These are phyloP conservation scores for Epizoanthus rinbou DNA, from an alignment of 92 coral and sea anemone genomes.

Conservation along the genomic window DNA sequence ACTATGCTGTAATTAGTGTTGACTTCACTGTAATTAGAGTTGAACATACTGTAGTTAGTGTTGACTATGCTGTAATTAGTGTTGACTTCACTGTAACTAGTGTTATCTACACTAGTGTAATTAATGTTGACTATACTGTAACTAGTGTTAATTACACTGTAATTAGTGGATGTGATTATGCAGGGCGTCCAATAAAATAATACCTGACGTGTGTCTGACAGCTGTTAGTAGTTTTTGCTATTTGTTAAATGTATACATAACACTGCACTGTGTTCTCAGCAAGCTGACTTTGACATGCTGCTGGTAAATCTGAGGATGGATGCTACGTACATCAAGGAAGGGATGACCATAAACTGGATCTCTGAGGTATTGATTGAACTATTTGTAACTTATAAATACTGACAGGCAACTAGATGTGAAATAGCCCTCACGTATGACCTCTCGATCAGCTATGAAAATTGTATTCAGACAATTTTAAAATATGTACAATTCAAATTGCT, in stretches of 20 bases:
- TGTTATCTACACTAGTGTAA: neutral
- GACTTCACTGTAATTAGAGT: no score
- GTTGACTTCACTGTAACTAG: neutral
- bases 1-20: no score
- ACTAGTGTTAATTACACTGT: neutral
- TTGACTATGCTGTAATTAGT: neutral
- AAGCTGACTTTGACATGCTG: conserved; percentile 99
- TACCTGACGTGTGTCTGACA: neutral
- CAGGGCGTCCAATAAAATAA: neutral
- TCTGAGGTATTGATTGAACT: conserved; percentile 67
- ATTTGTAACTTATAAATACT: neutral
- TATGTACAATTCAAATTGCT: no score
- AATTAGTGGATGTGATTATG: neutral
- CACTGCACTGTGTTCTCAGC: conserved; percentile 49
- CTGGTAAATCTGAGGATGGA: conserved; percentile 95
- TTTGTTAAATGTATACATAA: neutral
- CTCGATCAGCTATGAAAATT: no score
- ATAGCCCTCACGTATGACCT: no score
- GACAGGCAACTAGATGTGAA: no score
- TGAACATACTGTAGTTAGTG: neutral
- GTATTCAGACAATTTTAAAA: no score
- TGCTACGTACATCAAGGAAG: conserved; percentile 93
- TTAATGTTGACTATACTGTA: neutral
- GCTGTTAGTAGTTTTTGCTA: neutral
- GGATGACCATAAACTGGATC: conserved; percentile 90